A percentile compares a stretch with the other conserved stretches of the same genome.
phyloP scores from a whole-genome alignment of 1,140 invertebrate genomes.

The Ylistrum balloti region DNA sequence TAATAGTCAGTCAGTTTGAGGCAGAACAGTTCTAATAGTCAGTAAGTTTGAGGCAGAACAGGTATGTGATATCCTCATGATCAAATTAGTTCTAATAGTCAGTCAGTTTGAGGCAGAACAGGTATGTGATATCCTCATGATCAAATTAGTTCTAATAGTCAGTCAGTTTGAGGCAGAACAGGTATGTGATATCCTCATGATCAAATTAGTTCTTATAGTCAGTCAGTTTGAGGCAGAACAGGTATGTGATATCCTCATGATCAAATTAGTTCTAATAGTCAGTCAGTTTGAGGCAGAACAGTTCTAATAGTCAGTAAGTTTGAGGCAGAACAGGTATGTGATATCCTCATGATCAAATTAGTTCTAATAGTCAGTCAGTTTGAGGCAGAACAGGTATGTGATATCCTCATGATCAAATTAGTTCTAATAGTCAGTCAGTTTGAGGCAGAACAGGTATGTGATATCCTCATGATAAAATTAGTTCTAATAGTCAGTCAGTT shows the following conservation, averaged over 20 bases:
- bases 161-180: neutral
- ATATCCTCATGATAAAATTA: neutral
- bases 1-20: slow-evolving; percentile 80
- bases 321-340: slow-evolving; percentile 78
- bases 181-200: slow-evolving; percentile 79
- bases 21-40: slow-evolving; percentile 53
- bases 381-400: neutral
- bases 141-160: neutral
- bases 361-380: too few relatives aligned
- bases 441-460: neutral
- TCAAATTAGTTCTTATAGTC: slow-evolving; percentile 83
- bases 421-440: neutral
- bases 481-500: neutral
- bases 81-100: neutral
- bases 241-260: slow-evolving; percentile 64
- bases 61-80: neutral
- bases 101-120: neutral
- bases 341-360: too few relatives aligned
- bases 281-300: slow-evolving; percentile 82
- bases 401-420: neutral
- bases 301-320: slow-evolving; percentile 80
- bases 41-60: neutral
- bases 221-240: slow-evolving; percentile 78
- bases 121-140: neutral
- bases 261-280: slow-evolving; percentile 82